Percentiles rank a stretch among this genome's conserved stretches.
Evolutionary conservation across 2,113 vertebrate species (phyloP).

Genomic region (Strix aluco): DNA sequence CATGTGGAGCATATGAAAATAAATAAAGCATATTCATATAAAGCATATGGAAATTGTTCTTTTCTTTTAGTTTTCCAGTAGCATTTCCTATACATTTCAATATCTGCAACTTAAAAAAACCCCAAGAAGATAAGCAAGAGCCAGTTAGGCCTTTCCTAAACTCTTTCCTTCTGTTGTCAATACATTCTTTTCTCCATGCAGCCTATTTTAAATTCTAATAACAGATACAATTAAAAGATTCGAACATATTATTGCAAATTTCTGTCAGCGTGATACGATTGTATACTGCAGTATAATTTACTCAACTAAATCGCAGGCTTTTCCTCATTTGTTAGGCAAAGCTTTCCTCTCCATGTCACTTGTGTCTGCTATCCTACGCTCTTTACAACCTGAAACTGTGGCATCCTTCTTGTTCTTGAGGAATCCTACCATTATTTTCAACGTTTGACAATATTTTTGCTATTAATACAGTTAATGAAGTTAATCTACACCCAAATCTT

Average conservation of each 20-base stretch:
- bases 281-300: not conserved
- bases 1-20: not conserved
- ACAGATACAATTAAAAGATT: not conserved
- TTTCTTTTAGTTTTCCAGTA: not conserved
- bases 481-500: not conserved
- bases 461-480: not conserved
- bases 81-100: not conserved
- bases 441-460: not conserved
- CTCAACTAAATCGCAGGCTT: not conserved
- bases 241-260: not conserved
- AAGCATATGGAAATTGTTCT: not conserved
- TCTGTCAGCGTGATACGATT: not conserved
- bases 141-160: not conserved
- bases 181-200: not conserved
- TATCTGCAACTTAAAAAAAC: not conserved
- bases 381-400: not conserved
- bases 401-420: not conserved
- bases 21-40: not conserved
- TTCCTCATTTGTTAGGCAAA: not conserved
- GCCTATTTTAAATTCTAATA: not conserved
- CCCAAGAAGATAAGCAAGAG: not conserved
- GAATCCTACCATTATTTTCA: not conserved
- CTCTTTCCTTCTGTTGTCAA: not conserved
- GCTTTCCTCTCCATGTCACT: not conserved
- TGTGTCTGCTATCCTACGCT: not conserved